Percentiles rank a stretch among this genome's conserved stretches.
Evolutionary conservation across 2,888 invertebrate species (phyloP).

Genomic region (Anarsia innoxiella): DNA sequence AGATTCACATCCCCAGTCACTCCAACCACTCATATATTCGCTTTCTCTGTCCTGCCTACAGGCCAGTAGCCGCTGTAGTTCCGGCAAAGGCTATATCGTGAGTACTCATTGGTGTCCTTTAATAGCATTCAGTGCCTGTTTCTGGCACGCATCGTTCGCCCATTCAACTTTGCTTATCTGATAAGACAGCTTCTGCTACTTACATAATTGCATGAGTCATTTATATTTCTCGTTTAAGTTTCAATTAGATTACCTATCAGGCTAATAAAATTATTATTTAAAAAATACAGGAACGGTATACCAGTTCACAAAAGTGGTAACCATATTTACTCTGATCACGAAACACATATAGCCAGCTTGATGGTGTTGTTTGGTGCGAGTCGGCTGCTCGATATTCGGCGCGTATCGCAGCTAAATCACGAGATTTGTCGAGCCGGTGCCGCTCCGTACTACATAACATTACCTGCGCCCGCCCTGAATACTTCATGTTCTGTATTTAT

Average conservation of each 20-base stretch:
- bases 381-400: conserved; percentile 61
- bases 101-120: conserved; percentile 76
- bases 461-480: conserved; percentile 69
- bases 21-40: conserved; percentile 72
- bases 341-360: conserved; percentile 55
- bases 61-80: conserved; percentile 94
- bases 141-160: conserved; percentile 37
- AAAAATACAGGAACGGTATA: conserved; percentile 26
- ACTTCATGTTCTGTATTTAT: conserved; percentile 72
- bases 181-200: conserved; percentile 16
- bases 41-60: conserved; percentile 78
- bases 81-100: conserved; percentile 96
- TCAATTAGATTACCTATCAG: no score
- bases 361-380: conserved; percentile 12
- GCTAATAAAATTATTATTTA: no score
- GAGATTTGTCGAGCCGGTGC: conserved; percentile 70
- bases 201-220: conserved; percentile 14
- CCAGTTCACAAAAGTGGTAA: no score
- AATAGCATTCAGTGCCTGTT: conserved; percentile 38
- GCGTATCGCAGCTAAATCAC: conserved; percentile 72
- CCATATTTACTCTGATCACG: conserved; percentile 70
- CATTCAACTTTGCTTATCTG: conserved; percentile 26
- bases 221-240: conserved; percentile 3
- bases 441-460: conserved; percentile 65
- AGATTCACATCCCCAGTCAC: conserved; percentile 55